Base-by-base conservation (phyloP, 2,113 vertebrate species). In the Oophaga pumilio region DNA sequence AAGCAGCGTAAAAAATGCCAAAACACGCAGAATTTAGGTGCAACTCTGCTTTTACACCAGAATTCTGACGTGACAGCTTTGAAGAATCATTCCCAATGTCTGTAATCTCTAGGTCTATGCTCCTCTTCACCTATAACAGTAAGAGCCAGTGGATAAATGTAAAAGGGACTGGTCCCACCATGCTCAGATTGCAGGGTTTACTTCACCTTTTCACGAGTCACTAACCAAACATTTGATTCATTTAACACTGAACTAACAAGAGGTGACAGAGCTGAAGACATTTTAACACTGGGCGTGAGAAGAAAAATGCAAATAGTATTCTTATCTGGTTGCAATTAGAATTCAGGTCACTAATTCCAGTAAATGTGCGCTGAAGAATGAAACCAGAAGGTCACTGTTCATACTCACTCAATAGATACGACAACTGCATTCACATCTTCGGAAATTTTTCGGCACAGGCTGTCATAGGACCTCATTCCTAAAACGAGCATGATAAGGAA, bases 381-480 rank as follows among this genome's bases (percentile, higher is more conserved):
- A 24, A 17, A 82, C 14, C 18, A 17, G 80, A 15, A 12, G 9
- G 86, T 88, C 2, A 69, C 24, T n/a, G 17, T 60, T 73, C 22
- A 53, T 10, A 87, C 98, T 97, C 90, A 99, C 98, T 99, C 97
- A 8, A 99, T 93, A 62, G 98, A 98, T 89, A 99, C 92, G 62
- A 99, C 59, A 12, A 99, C 96, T 2, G 97, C 96, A 0, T 97
- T 96, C 92, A 99, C 89, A 62, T 97, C 96, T 87, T 97, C 94
- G 0, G 97, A 96, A 95, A 99, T 96, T 85, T 89, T 90, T 87
- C 95, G 91, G 89, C 97, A 99, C 24, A 98, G 94, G 33, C 93
- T 93, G 92, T 97, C 96, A 24, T 98, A 99, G 8, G 96, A 95
- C 56, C 94, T 92, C 93, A 95, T 96, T 93, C 94, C 98, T 99